phyloP scores from a whole-genome alignment of 2,888 invertebrate genomes.

The Ichneumon xanthorius region DNA sequence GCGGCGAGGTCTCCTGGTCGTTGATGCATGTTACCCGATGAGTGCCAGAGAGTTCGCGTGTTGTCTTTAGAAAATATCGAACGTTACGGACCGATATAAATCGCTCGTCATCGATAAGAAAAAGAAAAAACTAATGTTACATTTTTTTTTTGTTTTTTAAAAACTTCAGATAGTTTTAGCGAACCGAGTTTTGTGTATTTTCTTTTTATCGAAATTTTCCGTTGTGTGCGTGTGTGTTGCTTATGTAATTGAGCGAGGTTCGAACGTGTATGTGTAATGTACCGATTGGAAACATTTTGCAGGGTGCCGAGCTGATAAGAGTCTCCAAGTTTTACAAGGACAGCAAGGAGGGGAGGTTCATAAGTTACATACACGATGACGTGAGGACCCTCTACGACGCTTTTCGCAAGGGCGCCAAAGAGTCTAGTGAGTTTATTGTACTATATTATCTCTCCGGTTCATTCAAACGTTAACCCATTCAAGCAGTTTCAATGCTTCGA shows the following conservation, averaged over 20 bases:
- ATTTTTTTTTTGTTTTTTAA: not conserved
- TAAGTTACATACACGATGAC: conserved; percentile 94
- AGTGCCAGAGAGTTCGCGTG: conserved; percentile 33
- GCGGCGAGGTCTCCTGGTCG: conserved; percentile 54
- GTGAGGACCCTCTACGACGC: conserved; percentile 95
- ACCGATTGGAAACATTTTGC: conserved; percentile 82
- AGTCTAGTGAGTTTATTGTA: conserved; percentile 90
- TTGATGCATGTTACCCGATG: conserved; percentile 22
- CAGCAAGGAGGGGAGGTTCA: conserved; percentile 94
- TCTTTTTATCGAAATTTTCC: not conserved
- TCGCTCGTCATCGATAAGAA: conserved; percentile 9
- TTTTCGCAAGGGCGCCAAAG: conserved; percentile 96
- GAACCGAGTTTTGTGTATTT: not conserved
- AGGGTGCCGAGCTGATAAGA: conserved; percentile 95
- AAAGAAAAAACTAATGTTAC: not conserved
- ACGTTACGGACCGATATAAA: conserved; percentile 2
- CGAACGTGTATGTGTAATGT: conserved; percentile 27
- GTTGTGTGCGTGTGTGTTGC: conserved; percentile 30
- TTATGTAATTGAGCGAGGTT: conserved; percentile 38
- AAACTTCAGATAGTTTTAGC: not conserved
- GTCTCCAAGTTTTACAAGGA: conserved; percentile 96
- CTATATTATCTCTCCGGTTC: not conserved
- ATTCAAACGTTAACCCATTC: not conserved
- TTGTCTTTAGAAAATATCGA: conserved; percentile 26
- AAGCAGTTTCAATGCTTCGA: not conserved